Base-by-base conservation (phyloP, 2,888 invertebrate genomes). In the Drosophila barbarae region DNA sequence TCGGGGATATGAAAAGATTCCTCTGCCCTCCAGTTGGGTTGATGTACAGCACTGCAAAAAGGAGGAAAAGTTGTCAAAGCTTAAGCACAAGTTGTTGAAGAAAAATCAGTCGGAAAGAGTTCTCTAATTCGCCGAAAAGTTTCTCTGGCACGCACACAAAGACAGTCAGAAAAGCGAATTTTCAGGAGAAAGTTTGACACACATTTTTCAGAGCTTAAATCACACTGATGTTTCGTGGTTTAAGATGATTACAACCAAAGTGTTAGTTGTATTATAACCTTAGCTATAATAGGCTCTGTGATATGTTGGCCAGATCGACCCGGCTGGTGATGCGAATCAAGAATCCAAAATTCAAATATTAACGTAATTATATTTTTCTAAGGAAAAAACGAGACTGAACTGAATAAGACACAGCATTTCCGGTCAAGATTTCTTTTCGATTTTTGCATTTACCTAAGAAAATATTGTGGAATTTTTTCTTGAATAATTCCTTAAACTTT, bases 1-100 rank as follows among this genome's bases (percentile, higher is more conserved):
- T 54, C 58, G 57, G 57, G 54, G 76, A 81, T 68, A 76, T 78
- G 69, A 47, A 72, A 68, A 73, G 51, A 32, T 57, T 57, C 39
- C 35, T 61, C 44, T 49, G 64, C 30, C 26, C 51, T 51, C 30
- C 35, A 53, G 59, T 36, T 42, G 60, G 53, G 56, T 57, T 59
- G 65, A 46, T 67, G 57, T 64, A 73, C 63, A 57, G 71, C 66
- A 67, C 71, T 82, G 83, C 58, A 76, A 79, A 53, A 46, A 46
- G 28, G 21, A 41, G 26, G 39, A 52, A 32, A 65, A 54, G 36
- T 64, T 64, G n/a, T 2, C 5, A 26, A 35, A 26, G 26, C 30
- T 44, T 64, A 6, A 42, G 30, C 6, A 35, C 23, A 50, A 50
- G 50, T 32, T 32, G 23, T 15, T 0, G 28, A 15, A 5, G 21